Conservation (phyloP, 2,888 invertebrate species). For the Phasia obesa region DNA sequence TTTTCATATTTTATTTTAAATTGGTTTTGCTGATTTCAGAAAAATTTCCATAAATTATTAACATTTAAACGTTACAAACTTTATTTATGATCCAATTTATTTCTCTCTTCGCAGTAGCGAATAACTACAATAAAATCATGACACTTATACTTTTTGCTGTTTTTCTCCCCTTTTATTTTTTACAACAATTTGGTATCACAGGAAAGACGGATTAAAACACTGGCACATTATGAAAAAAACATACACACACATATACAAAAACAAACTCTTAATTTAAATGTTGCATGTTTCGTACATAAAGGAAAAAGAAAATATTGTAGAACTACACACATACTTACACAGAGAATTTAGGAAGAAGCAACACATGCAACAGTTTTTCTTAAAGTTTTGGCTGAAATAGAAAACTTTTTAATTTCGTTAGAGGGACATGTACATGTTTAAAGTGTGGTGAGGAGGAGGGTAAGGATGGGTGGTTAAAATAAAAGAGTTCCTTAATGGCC, state of each 20-base stretch:
- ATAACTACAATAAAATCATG: slow-evolving; percentile 52
- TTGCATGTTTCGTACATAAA: slow-evolving; percentile 62
- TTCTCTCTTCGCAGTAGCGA: background rate
- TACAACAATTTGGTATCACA: background rate
- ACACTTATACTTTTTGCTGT: slow-evolving; percentile 42
- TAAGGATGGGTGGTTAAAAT: background rate
- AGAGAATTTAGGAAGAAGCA: slow-evolving; percentile 32
- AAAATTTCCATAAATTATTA: too few species aligned
- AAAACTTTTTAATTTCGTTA: slow-evolving; percentile 66
- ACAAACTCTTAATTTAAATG: slow-evolving; percentile 68
- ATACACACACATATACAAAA: background rate
- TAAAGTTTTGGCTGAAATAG: slow-evolving; percentile 61
- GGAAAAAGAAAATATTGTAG: slow-evolving; percentile 45
- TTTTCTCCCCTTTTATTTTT: background rate
- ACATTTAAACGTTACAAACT: too few species aligned
- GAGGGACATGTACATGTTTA: slow-evolving; percentile 30
- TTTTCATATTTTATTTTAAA: too few species aligned
- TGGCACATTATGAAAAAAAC: background rate
- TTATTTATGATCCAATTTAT: too few species aligned
- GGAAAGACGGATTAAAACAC: too few species aligned
- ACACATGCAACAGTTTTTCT: slow-evolving; percentile 70
- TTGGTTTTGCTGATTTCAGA: too few species aligned
- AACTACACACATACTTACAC: slow-evolving; percentile 5
- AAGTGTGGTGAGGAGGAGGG: background rate
- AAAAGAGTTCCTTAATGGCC: slow-evolving; percentile 52